A percentile compares a stretch with the other conserved stretches of the same genome.
phyloP scores from a whole-genome alignment of 2,888 invertebrate genomes.

The Altica lythri region DNA sequence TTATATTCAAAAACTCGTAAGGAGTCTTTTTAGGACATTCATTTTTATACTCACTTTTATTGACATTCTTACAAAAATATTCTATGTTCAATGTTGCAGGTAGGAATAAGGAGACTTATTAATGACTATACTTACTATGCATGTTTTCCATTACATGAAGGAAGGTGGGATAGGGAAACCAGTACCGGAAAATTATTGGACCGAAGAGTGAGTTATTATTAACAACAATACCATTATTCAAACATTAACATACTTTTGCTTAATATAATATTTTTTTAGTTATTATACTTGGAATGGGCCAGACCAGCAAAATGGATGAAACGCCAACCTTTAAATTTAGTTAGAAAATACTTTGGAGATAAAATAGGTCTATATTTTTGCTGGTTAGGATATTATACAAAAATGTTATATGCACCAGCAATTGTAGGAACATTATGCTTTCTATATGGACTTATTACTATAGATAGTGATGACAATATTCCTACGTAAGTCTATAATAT shows the following conservation, averaged over 20 bases:
- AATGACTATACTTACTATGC: conserved; percentile 82
- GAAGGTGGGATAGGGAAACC: conserved; percentile 71
- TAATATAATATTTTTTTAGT: conserved; percentile 57
- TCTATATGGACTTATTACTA: conserved; percentile 80
- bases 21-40: too few relatives aligned
- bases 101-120: conserved; percentile 82
- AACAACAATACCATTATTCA: too few relatives aligned
- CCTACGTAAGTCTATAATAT: conserved; percentile 71
- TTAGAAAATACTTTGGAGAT: conserved; percentile 88
- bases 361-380: conserved; percentile 91
- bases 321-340: conserved; percentile 87
- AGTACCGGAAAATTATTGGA: conserved; percentile 73
- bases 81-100: conserved; percentile 54
- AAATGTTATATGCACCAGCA: conserved; percentile 85
- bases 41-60: not conserved
- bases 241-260: too few relatives aligned
- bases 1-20: too few relatives aligned
- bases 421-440: conserved; percentile 86
- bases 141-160: conserved; percentile 89
- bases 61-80: not conserved
- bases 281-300: conserved; percentile 93
- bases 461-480: conserved; percentile 81
- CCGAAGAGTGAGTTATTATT: conserved; percentile 73
- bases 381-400: conserved; percentile 92
- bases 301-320: conserved; percentile 88